phyloP scores from a whole-genome alignment of 2,797 vertebrate species.

The Ceyx erithaca region DNA sequence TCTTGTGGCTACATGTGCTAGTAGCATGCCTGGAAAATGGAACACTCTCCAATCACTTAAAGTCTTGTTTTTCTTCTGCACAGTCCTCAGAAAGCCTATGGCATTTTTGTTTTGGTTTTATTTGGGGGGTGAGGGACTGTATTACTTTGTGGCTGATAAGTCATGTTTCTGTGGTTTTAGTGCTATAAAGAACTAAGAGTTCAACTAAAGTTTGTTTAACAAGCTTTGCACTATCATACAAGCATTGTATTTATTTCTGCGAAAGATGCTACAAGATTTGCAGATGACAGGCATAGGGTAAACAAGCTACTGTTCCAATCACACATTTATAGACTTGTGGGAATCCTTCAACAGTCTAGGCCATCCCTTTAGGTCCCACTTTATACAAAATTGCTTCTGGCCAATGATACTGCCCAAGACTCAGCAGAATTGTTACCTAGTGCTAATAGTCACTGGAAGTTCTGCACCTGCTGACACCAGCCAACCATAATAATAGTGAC shows the following conservation, averaged over 20 bases:
- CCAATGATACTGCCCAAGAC: rapidly evolving
- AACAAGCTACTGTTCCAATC: background rate
- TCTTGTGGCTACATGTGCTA: background rate
- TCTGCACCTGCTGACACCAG: background rate
- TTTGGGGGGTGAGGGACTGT: background rate
- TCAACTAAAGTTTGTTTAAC: background rate
- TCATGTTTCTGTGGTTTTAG: background rate
- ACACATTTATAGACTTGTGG: background rate
- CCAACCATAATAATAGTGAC: too few relatives aligned
- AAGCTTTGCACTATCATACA: background rate
- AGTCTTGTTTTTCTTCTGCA: background rate
- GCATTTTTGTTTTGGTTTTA: too few relatives aligned
- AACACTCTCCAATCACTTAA: background rate
- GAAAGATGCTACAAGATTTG: background rate
- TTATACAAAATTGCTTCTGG: background rate
- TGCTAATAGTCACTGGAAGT: background rate
- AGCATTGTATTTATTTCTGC: background rate
- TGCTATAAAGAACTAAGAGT: background rate
- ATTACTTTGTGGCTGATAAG: background rate
- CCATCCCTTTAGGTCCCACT: background rate
- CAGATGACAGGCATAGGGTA: background rate
- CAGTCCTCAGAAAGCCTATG: background rate
- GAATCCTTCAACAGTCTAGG: background rate
- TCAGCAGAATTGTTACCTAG: background rate
- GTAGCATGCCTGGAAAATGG: background rate